phyloP scores from a whole-genome alignment of 2,888 invertebrate species.

The Chaitophorus viminalis region DNA sequence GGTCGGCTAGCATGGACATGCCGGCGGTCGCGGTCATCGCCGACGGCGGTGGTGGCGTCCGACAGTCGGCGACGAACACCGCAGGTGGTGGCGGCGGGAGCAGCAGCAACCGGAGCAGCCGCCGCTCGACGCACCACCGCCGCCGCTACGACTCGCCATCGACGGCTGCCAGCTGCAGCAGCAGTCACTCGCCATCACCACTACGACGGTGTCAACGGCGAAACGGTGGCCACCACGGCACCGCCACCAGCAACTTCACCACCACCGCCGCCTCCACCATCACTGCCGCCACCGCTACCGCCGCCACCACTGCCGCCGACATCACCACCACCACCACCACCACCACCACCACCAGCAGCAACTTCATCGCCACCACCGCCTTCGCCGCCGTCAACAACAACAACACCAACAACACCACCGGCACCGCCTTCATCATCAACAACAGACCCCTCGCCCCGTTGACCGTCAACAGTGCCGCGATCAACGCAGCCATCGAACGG shows the following conservation, averaged over 20 bases:
- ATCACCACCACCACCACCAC: conserved; percentile 64
- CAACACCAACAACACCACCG: neutral
- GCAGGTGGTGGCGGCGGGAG: neutral
- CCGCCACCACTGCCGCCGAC: conserved; percentile 63
- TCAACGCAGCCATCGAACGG: conserved; percentile 64
- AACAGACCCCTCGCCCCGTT: neutral
- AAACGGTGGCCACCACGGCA: neutral
- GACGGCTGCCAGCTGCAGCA: conserved; percentile 17
- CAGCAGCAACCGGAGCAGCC: conserved; percentile 48
- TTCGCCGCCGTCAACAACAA: conserved; percentile 64
- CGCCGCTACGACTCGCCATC: conserved; percentile 12
- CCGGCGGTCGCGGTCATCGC: conserved; percentile 72
- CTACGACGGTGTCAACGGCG: neutral
- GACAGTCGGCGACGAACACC: conserved; percentile 63
- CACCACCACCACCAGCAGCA: conserved; percentile 64
- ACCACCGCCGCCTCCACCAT: too few species aligned
- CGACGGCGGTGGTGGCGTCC: conserved; percentile 70
- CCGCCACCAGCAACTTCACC: too few species aligned
- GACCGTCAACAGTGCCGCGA: conserved; percentile 64
- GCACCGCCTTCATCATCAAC: conserved; percentile 59
- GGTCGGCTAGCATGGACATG: conserved; percentile 91
- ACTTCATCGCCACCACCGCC: conserved; percentile 17
- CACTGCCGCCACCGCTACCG: conserved; percentile 20
- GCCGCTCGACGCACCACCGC: conserved; percentile 15
- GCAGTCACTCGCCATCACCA: conserved; percentile 33